phyloP scores from a whole-genome alignment of 2,888 invertebrate species.

The Boloria selene region DNA sequence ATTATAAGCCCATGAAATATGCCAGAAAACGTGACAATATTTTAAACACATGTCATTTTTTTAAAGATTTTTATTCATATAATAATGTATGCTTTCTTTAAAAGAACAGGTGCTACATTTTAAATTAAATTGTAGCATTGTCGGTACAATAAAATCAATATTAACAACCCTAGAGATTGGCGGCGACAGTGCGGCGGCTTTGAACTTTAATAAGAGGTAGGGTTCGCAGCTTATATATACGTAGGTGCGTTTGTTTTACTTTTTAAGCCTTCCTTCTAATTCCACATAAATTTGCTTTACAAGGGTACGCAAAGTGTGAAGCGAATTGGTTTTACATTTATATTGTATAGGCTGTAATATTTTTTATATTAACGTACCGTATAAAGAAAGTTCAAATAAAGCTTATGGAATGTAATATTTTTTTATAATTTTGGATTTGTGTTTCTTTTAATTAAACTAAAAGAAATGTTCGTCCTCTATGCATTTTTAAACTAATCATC shows the following conservation, averaged over 20 bases:
- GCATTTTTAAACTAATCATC: no score
- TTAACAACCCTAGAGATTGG: slow-evolving; percentile 44
- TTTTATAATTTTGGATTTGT: no score
- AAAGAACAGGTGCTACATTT: not conserved
- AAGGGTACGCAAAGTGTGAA: slow-evolving; percentile 19
- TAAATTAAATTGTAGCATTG: slow-evolving; percentile 5
- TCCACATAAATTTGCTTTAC: slow-evolving; percentile 15
- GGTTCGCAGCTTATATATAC: slow-evolving; percentile 36
- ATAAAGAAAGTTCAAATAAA: not conserved
- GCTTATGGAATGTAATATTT: no score
- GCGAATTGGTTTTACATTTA: slow-evolving; percentile 11
- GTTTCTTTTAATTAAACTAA: no score
- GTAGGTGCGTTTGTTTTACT: slow-evolving; percentile 11
- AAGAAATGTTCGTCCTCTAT: no score
- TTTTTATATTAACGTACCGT: not conserved
- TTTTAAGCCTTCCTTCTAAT: slow-evolving; percentile 14
- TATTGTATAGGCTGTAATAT: not conserved
- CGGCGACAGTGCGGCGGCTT: slow-evolving; percentile 49
- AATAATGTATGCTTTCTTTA: no score
- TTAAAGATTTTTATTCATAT: no score
- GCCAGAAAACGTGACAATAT: no score
- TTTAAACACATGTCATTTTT: no score
- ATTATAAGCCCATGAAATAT: no score
- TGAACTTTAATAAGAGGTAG: slow-evolving; percentile 44
- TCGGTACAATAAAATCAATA: slow-evolving; percentile 43